Evolutionary conservation across 92 coral and sea anemone genomes (phyloP), one percentile per base, ranked within the genome.

Genomic region (Epizoanthus illoricatus): DNA sequence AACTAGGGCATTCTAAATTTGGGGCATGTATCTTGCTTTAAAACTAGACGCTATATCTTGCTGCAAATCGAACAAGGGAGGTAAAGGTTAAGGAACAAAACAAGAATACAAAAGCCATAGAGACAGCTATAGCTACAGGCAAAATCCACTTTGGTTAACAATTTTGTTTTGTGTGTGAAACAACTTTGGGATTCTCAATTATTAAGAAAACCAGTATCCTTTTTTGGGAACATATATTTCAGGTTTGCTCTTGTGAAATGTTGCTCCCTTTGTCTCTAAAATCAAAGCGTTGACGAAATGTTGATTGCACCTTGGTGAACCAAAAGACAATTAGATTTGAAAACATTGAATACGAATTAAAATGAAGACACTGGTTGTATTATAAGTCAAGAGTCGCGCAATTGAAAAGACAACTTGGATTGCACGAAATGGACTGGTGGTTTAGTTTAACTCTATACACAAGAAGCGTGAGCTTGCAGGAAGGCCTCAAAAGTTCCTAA

Each of bases 341-440:
- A 45, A 75, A 36, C 80, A 75, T 58, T 75, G 80, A 75, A 75
- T 75, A 75, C 80, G 80, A 75, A 75, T 75, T 75, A 75, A 58
- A 75, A 75, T 75, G 28, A 75, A 75, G 66, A 78, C 82, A 78
- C 69, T 63, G 76, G 71, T 60, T 28, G 82, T 64, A 78, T 78
- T 78, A 78, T 78, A 61, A 78, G 47, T 62, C 71, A 75, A 23
- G 69, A 78, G 82, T 62, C 19, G 43, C 9, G 33, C 64, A 55
- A 78, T 63, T 63, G 69, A 78, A 63, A 40, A 66, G 82, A 70
- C 8, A 18, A 39, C 41, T 39, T 58, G 82, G 19, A 45, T 28
- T 64, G 82, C 82, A 78, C 82, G 82, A 63, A 78, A n/a, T 63
- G 41, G 6, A 52, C 21, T 12, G 11, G 13, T 78, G 42, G 43